A percentile compares a stretch with the other conserved stretches of the same genome.
Conservation (phyloP, 2,113 vertebrate species). For the Paramormyrops kingsleyae region DNA sequence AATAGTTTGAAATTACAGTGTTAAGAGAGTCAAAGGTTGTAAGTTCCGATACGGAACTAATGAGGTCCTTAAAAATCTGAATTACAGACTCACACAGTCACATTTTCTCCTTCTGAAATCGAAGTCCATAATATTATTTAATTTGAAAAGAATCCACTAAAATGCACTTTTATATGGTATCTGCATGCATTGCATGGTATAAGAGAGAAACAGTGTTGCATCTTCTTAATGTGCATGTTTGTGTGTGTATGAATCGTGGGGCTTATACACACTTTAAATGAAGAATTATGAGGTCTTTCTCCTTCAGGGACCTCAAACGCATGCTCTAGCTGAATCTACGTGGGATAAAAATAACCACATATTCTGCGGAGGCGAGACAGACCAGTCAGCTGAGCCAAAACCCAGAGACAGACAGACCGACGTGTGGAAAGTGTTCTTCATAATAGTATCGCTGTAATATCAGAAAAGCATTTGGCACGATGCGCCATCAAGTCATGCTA, state of each 20-base stretch:
- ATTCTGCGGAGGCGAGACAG: conserved; percentile 13
- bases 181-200: neutral
- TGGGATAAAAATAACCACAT: conserved; percentile 21
- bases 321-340: neutral
- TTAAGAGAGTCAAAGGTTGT: neutral
- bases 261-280: neutral
- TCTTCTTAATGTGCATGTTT: neutral
- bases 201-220: neutral
- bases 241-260: neutral
- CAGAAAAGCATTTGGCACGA: neutral
- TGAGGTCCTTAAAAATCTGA: neutral
- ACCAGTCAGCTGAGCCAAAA: conserved; percentile 1
- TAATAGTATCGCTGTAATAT: neutral
- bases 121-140: neutral
- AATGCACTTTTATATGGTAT: neutral
- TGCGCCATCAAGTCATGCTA: neutral
- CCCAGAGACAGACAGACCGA: neutral
- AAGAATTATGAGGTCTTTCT: neutral
- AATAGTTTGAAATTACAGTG: neutral
- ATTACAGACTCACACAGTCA: neutral
- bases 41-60: neutral
- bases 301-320: neutral
- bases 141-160: neutral
- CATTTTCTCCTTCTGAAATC: neutral
- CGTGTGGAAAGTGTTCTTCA: neutral